These are phyloP conservation scores for Anticlea derivata DNA, from an alignment of 2,888 invertebrate species.

Conservation along the genomic window DNA sequence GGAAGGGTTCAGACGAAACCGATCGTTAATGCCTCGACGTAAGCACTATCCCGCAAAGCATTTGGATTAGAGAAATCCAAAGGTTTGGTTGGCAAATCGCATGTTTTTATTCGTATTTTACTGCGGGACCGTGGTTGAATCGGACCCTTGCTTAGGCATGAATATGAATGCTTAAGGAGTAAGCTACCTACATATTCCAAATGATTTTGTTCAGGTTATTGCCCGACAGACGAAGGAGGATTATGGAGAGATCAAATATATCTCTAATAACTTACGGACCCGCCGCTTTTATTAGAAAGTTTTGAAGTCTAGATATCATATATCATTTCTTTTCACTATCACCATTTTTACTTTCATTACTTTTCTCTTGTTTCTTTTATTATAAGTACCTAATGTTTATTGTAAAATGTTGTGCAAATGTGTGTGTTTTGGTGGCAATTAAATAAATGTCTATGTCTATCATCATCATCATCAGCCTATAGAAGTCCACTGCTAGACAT, in stretches of 20 bases:
- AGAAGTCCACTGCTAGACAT: too few species aligned
- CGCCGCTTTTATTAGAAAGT: background rate
- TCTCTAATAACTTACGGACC: background rate
- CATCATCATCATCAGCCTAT: too few species aligned
- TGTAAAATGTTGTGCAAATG: too few species aligned
- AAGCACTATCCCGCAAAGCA: slow-evolving; percentile 5
- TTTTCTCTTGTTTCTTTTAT: too few species aligned
- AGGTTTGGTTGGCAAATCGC: slow-evolving; percentile 19
- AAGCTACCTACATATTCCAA: slow-evolving; percentile 1
- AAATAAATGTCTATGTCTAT: too few species aligned
- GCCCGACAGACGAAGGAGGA: background rate
- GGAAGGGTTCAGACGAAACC: slow-evolving; percentile 12
- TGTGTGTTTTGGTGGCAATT: too few species aligned
- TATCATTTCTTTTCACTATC: too few species aligned
- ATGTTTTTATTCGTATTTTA: slow-evolving; percentile 28
- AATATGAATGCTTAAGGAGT: slow-evolving; percentile 17
- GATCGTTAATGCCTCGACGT: slow-evolving; percentile 12
- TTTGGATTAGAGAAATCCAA: slow-evolving; percentile 9
- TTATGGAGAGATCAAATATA: slow-evolving; percentile 11
- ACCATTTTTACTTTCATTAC: too few species aligned
- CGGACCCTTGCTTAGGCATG: slow-evolving; percentile 16
- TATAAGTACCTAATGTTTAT: too few species aligned
- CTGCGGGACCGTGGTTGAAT: slow-evolving; percentile 21
- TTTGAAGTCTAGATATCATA: background rate
- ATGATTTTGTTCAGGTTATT: slow-evolving; percentile 14